Conservation (phyloP, 1,140 invertebrate species). For the Brachionus plicatilis region DNA sequence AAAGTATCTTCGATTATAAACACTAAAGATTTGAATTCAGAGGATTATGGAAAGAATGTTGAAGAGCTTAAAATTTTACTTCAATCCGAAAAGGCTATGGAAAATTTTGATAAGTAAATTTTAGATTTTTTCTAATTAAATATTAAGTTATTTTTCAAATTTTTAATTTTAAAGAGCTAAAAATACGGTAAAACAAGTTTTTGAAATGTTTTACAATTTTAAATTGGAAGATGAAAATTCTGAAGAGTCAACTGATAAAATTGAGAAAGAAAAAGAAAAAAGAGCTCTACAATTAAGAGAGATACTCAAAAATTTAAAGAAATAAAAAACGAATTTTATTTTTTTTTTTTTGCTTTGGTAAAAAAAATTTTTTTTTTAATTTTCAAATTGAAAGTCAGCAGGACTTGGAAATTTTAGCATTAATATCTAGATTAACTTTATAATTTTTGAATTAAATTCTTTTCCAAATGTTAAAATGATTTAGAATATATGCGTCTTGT, state of each 20-base stretch:
- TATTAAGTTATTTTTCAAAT: not conserved
- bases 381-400: not conserved
- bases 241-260: not conserved
- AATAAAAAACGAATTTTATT: not conserved
- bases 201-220: constrained; percentile 12
- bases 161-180: not conserved
- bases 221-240: not conserved
- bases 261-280: not conserved
- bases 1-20: not conserved
- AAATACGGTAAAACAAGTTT: not conserved
- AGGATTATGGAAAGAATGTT: not conserved
- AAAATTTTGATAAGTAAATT: constrained; percentile 4
- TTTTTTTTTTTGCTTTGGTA: too few relatives aligned
- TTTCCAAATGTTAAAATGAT: too few relatives aligned
- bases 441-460: too few relatives aligned
- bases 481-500: too few relatives aligned
- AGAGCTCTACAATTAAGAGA: not conserved
- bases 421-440: too few relatives aligned
- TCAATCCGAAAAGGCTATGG: not conserved
- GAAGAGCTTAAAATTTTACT: not conserved
- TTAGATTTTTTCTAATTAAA: not conserved
- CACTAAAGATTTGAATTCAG: not conserved
- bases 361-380: not conserved
- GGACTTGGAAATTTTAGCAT: too few relatives aligned
- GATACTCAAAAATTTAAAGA: not conserved